Evolutionary conservation across 1,140 invertebrate species (phyloP).

Genomic region (Anagrus nilaparvatae): DNA sequence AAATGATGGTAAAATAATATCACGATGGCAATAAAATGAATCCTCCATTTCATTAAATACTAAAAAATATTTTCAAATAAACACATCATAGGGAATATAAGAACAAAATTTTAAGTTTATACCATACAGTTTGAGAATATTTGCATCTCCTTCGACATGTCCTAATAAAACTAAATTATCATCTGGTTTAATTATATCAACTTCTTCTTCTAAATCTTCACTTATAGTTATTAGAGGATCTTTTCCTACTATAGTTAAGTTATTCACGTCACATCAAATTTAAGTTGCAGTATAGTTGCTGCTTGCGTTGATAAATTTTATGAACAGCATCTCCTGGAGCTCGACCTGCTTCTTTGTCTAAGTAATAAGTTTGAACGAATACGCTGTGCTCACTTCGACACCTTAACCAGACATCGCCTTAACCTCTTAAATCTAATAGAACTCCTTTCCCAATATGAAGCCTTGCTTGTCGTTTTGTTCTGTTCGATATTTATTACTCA

Average conservation of each 20-base stretch:
- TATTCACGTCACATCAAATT: conserved; percentile 36
- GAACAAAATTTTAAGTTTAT: conserved; percentile 8
- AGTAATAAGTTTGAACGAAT: conserved; percentile 95
- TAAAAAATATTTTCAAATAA: conserved; percentile 26
- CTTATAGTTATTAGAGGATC: conserved; percentile 48
- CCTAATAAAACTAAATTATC: conserved; percentile 90
- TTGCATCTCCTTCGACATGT: conserved; percentile 73
- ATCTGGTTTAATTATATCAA: conserved; percentile 77
- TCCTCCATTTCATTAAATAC: conserved; percentile 85
- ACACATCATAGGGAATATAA: conserved; percentile 4
- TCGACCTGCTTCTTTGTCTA: conserved; percentile 89
- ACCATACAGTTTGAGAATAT: conserved; percentile 82
- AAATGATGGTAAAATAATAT: conserved; percentile 76
- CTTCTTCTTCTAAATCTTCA: conserved; percentile 78
- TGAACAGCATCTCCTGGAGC: conserved; percentile 95
- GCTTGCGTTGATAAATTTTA: conserved; percentile 98
- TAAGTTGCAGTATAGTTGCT: conserved; percentile 35
- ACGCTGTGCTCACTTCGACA: conserved; percentile 94
- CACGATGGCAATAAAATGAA: conserved; percentile 89
- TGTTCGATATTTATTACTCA: conserved; percentile 95
- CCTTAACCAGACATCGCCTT: too few relatives aligned
- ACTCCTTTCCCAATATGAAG: too few relatives aligned
- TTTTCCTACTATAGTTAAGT: conserved; percentile 43
- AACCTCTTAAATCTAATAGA: too few relatives aligned
- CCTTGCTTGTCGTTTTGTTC: conserved; percentile 91